Conservation (phyloP, 1,140 invertebrate species). For the Pissodes strobi region DNA sequence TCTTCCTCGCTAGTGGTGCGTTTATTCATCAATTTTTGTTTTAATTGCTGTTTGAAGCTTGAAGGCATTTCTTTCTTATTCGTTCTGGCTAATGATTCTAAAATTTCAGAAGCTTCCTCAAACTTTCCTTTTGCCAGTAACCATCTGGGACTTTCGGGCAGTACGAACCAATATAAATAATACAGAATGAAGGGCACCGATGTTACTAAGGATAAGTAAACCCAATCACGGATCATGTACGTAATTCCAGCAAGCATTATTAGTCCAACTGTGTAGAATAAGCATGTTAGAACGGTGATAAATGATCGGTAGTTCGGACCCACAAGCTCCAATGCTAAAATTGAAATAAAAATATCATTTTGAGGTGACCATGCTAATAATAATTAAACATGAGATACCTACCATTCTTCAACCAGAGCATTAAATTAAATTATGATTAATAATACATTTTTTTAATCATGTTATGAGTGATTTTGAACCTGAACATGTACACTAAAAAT, state of each 20-base stretch:
- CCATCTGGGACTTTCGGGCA: slow-evolving; percentile 87
- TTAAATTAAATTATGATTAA: too few relatives aligned
- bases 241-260: slow-evolving; percentile 80
- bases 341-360: slow-evolving; percentile 10
- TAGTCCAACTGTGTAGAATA: slow-evolving; percentile 85
- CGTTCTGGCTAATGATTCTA: slow-evolving; percentile 74
- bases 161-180: slow-evolving; percentile 81
- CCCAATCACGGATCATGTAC: slow-evolving; percentile 83
- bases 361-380: slow-evolving; percentile 5
- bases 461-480: too few relatives aligned
- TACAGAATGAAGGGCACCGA: slow-evolving; percentile 83
- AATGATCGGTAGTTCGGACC: slow-evolving; percentile 89
- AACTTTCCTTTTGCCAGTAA: slow-evolving; percentile 77
- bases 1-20: slow-evolving; percentile 67
- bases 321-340: slow-evolving; percentile 84
- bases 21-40: slow-evolving; percentile 71
- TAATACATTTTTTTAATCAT: too few relatives aligned
- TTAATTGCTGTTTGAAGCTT: slow-evolving; percentile 72
- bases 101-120: slow-evolving; percentile 76
- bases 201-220: slow-evolving; percentile 74
- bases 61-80: slow-evolving; percentile 71
- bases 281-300: slow-evolving; percentile 86
- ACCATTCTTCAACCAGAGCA: too few relatives aligned
- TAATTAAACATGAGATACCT: too few relatives aligned
- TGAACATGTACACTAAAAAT: too few relatives aligned